Evolutionary conservation across 2,113 vertebrate species (phyloP).

Genomic region (Misgurnus mizolepis): DNA sequence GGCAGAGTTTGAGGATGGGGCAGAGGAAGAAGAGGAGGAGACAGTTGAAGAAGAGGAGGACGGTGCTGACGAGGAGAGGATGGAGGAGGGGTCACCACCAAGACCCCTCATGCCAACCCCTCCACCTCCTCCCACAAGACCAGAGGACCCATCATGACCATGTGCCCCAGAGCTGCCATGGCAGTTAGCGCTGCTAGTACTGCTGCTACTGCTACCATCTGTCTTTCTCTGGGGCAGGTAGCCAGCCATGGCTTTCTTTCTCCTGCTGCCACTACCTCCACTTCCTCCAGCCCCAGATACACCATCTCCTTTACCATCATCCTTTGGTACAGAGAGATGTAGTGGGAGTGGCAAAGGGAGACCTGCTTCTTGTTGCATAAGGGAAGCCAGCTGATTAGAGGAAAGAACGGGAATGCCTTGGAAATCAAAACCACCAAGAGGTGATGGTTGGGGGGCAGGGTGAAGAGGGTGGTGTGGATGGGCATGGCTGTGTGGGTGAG

Average conservation of each 20-base stretch:
- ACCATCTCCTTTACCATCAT: conserved; percentile 70
- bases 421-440: conserved; percentile 77
- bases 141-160: conserved; percentile 70
- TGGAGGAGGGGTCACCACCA: conserved; percentile 69
- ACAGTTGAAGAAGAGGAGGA: conserved; percentile 73
- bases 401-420: conserved; percentile 80
- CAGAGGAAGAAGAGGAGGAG: conserved; percentile 71
- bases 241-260: conserved; percentile 81
- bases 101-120: conserved; percentile 69
- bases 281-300: conserved; percentile 62
- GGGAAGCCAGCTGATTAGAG: conserved; percentile 77
- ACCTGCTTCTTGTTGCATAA: conserved; percentile 79
- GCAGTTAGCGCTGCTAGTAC: conserved; percentile 64
- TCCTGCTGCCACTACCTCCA: conserved; percentile 73
- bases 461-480: conserved; percentile 78
- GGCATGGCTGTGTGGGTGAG: conserved; percentile 76
- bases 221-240: conserved; percentile 79
- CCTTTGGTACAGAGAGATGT: conserved; percentile 76
- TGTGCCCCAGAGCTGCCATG: conserved; percentile 70
- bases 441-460: conserved; percentile 75
- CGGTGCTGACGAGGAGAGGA: conserved; percentile 69
- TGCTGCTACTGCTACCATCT: conserved; percentile 63
- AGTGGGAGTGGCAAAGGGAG: conserved; percentile 76
- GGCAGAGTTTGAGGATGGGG: conserved; percentile 71
- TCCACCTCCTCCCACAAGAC: conserved; percentile 71